phyloP scores from a whole-genome alignment of 1,140 invertebrate genomes.

The Sinella curviseta region DNA sequence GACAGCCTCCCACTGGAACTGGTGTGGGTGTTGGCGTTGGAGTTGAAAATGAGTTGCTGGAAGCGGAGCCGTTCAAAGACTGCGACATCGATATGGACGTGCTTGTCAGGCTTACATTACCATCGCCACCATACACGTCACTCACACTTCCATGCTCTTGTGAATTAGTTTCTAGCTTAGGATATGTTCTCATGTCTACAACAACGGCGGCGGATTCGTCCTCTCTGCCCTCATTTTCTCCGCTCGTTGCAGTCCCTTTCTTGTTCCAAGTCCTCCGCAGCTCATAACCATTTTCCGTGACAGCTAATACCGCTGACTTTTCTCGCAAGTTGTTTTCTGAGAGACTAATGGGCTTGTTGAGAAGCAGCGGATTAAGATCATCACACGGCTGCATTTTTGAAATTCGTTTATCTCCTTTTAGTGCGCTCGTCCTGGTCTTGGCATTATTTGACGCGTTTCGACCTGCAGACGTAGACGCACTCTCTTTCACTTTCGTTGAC shows the following conservation, averaged over 20 bases:
- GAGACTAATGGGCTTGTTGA: conserved; percentile 27
- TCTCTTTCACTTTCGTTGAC: conserved; percentile 3
- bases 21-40: conserved; percentile 10
- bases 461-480: not conserved
- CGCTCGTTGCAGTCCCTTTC: not conserved
- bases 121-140: not conserved
- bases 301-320: conserved; percentile 3
- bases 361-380: conserved; percentile 3
- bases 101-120: not conserved
- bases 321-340: conserved; percentile 22
- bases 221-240: not conserved
- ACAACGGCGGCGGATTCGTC: not conserved
- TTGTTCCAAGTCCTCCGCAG: not conserved
- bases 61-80: not conserved
- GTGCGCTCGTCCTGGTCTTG: not conserved
- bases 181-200: not conserved
- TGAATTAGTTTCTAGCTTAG: not conserved
- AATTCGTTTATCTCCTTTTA: not conserved
- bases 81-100: conserved; percentile 1
- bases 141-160: not conserved
- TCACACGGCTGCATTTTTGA: not conserved
- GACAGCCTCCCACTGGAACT: not conserved
- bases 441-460: not conserved
- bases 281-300: conserved; percentile 14
- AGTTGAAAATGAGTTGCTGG: not conserved